A percentile compares a stretch with the other conserved stretches of the same genome.
Conservation (phyloP, 35 echinoderm and acorn worm species). For the Holothuria glaberrima region DNA sequence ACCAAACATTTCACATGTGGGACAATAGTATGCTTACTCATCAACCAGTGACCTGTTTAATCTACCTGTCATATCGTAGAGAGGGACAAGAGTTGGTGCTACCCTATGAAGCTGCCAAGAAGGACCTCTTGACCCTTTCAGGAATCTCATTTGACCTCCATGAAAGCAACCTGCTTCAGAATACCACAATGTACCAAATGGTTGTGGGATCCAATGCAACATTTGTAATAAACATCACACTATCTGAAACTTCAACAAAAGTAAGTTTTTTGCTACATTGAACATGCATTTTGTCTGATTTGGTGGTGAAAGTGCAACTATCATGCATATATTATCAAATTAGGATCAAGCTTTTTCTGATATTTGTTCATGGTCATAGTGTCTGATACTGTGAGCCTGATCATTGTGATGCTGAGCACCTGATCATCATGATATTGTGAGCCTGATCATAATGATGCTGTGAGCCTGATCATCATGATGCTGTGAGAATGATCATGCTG, state of each 20-base stretch:
- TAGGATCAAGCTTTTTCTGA: too few species aligned
- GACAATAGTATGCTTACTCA: constrained; percentile 77
- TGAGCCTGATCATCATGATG: too few species aligned
- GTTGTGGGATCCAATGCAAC: constrained; percentile 78
- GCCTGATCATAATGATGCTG: too few species aligned
- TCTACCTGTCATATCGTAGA: constrained; percentile 67
- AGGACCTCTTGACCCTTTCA: constrained; percentile 23
- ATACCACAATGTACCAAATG: constrained; percentile 60
- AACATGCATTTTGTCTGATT: too few species aligned
- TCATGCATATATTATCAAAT: too few species aligned
- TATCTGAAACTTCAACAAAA: constrained; percentile 71
- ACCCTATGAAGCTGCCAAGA: constrained; percentile 43
- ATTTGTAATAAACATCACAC: constrained; percentile 76
- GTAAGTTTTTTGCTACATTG: constrained; percentile 33
- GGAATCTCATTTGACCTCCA: constrained; percentile 20
- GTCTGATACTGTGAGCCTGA: too few species aligned
- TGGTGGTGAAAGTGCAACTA: too few species aligned
- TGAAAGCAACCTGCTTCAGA: constrained; percentile 22
- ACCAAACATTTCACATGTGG: constrained; percentile 80
- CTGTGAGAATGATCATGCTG: too few species aligned
- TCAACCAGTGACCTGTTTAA: constrained; percentile 62
- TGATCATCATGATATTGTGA: too few species aligned
- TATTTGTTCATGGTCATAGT: too few species aligned
- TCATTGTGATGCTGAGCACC: too few species aligned
- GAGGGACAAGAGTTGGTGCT: constrained; percentile 42